phyloP scores from a whole-genome alignment of 2,113 vertebrate species.

The Hoplias malabaricus region DNA sequence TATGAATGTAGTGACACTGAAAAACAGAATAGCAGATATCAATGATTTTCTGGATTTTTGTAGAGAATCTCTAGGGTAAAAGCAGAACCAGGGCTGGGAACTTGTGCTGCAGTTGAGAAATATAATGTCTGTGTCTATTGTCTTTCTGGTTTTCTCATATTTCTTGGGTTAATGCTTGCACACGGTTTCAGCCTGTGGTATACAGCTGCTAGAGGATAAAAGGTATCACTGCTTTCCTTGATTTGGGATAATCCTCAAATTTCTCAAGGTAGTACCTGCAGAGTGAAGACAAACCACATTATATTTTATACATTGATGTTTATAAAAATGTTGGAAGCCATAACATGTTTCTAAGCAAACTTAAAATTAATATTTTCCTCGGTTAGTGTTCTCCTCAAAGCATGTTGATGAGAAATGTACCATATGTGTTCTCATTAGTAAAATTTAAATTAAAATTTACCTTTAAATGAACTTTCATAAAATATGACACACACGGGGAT shows the following conservation, averaged over 20 bases:
- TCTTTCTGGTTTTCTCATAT: too few relatives aligned
- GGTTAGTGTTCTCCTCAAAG: too few relatives aligned
- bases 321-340: too few relatives aligned
- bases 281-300: too few relatives aligned
- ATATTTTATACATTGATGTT: too few relatives aligned
- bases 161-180: background rate
- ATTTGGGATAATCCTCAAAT: slow-evolving; percentile 87
- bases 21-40: background rate
- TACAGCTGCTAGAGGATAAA: slow-evolving; percentile 80
- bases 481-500: too few relatives aligned
- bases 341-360: too few relatives aligned
- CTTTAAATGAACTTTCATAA: too few relatives aligned
- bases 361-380: too few relatives aligned
- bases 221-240: slow-evolving; percentile 88
- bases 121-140: background rate
- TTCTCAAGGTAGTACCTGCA: slow-evolving; percentile 85
- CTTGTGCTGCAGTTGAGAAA: background rate
- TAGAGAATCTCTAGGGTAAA: background rate
- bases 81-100: background rate
- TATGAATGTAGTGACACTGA: background rate
- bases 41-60: background rate
- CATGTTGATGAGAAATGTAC: too few relatives aligned
- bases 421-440: too few relatives aligned
- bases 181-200: background rate
- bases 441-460: too few relatives aligned